Evolutionary conservation across 1,140 invertebrate species (phyloP), one percentile per base, ranked within the genome.

Genomic region (Drosophila orosa): DNA sequence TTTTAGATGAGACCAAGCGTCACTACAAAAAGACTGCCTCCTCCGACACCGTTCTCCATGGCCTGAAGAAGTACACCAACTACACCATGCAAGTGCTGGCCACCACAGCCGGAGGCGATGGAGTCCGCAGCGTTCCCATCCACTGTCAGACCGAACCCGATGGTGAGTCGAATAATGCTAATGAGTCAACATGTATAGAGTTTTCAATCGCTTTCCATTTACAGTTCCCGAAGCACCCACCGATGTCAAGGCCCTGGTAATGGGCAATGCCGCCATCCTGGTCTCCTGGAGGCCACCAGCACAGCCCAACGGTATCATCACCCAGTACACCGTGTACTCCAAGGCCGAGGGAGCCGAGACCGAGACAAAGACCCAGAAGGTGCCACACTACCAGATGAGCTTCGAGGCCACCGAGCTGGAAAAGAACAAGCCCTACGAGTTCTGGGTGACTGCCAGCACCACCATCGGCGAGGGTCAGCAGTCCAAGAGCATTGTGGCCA

Each of bases 61-160:
- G 96, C 50, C 93, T 99, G 25, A 97, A 98, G 92, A 98, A 98
- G 92, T 99, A 96, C 92, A 99, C 98, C 1, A 99, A 99, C 93
- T 99, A 99, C 92, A 98, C 97, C 56, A 98, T 99, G 95, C 97
- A 98, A 94, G 97, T 99, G 35, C 92, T 99, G 69, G 98, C 98
- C 44, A 98, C 96, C 83, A 99, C 98, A 27, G 96, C 97, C 48
- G 98, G 97, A 65, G 98, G 98, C n/a, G 98, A 99, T 91, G 98
- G 98, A 61, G 97, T 98, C 33, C 95, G 96, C 67, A 98, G 97
- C 84, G 94, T 95, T 22, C 96, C 98, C 7, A 97, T 99, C 80
- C 97, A 98, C 92, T 98, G 98, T 86, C 96, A 97, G 92, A 99
- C 98, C 47, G 97, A 98, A 93, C 97, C 99, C 93, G 98, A 98